phyloP scores from a whole-genome alignment of 2,113 vertebrate species.

The Probosciger aterrimus region DNA sequence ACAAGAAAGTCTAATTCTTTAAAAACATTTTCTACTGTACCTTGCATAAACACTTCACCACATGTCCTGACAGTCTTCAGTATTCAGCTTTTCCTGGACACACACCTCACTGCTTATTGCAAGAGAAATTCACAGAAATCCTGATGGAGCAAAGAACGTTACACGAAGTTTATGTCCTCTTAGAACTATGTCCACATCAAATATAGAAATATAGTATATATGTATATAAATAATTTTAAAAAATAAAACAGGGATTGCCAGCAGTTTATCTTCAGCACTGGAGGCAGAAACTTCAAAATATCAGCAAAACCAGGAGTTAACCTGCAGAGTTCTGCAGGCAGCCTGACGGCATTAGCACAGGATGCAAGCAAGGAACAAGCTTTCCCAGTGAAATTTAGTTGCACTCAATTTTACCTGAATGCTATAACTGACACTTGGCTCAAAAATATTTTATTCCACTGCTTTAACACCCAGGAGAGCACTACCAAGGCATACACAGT shows the following conservation, averaged over 20 bases:
- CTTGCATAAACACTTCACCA: neutral
- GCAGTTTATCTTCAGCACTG: neutral
- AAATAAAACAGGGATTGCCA: neutral
- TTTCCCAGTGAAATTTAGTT: neutral
- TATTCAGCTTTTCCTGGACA: neutral
- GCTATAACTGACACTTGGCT: neutral
- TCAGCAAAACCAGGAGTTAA: neutral
- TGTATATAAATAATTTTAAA: neutral
- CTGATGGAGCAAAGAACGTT: neutral
- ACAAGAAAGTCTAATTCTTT: neutral
- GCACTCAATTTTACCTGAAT: neutral
- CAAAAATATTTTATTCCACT: neutral
- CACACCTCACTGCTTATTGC: neutral
- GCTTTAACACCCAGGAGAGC: neutral
- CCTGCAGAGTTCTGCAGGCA: neutral
- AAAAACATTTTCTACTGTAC: neutral
- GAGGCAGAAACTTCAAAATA: neutral
- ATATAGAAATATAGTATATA: neutral
- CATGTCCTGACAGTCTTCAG: neutral
- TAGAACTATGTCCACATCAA: neutral
- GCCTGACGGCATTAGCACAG: neutral
- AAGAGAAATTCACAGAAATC: neutral
- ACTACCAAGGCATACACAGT: fast-evolving
- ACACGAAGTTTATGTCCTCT: neutral
- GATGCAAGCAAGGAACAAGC: neutral